Evolutionary conservation across 2,888 invertebrate genomes (phyloP), one percentile per base, ranked within the genome.

Genomic region (Congeria kusceri): DNA sequence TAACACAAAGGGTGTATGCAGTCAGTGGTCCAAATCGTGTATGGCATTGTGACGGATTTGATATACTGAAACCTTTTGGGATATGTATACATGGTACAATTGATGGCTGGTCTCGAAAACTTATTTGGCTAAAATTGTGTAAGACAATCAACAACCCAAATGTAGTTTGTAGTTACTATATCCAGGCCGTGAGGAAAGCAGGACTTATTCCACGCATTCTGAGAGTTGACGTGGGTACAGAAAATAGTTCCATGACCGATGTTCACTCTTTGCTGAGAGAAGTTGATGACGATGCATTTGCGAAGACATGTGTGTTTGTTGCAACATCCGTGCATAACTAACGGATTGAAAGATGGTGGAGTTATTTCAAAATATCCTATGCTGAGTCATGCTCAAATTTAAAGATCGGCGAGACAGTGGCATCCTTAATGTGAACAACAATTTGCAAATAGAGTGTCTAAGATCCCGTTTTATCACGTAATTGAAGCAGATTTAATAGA

Each of bases 181-280:
- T 62, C 18, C 29, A 39, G 18, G 39, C 28, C 9, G 62, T 62
- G 18, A 4, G 58, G 25, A 15, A 58, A 27, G 25, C 25, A 4
- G 58, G 25, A 4, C 11, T 58, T 25, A 58, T 58, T 20, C 58
- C 58, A 15, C 58, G 27, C 27, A 58, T 15, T 58, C 13, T 58
- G 25, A 58, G 58, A 23, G 23, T 20, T 20, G 62, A 62, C 18
- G 23, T 20, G 4, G 62, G 62, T 7, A 62, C 62, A 15, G 62
- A 62, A 62, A 62, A 62, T 18, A 39, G 29, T 62, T 9, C 9
- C 1, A 62, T 62, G 15, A 9, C 62, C 9, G 62, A 62, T 28
- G 62, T 62, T n/a, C 18, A 20, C 11, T 2, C 7, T 18, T n/a
- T 23, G 32, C 27, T 15, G 11, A 15, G 49, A 32, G n/a, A 47